These are phyloP conservation scores for Melieria omissa DNA, from an alignment of 2,888 invertebrate genomes.

Conservation along the genomic window DNA sequence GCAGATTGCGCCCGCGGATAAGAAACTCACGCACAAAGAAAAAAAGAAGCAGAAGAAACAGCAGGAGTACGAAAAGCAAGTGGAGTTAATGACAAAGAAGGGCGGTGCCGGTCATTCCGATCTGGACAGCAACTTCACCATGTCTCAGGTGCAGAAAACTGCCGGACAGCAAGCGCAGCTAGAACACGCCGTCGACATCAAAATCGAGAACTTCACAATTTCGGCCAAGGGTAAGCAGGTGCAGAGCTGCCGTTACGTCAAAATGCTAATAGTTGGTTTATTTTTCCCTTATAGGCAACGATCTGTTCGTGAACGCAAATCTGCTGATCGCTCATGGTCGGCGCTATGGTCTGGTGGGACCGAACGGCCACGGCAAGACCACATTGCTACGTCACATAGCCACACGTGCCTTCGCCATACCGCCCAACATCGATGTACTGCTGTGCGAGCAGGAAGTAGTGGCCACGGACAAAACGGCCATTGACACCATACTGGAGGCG, in stretches of 20 bases:
- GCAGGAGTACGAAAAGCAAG: constrained; percentile 87
- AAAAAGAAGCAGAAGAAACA: constrained; percentile 91
- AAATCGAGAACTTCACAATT: constrained; percentile 98
- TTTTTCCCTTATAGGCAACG: constrained; percentile 73
- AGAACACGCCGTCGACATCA: constrained; percentile 96
- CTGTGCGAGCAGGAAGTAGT: constrained; percentile 99
- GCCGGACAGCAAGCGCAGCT: constrained; percentile 81
- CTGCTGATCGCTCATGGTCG: constrained; percentile 92
- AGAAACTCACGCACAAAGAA: constrained; percentile 89
- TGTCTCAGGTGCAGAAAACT: constrained; percentile 83
- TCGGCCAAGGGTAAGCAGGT: constrained; percentile 80
- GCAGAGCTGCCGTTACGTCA: background rate
- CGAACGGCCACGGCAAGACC: constrained; percentile 99
- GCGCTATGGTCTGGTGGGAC: constrained; percentile 97
- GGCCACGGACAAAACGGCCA: constrained; percentile 92
- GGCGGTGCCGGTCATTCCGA: constrained; percentile 91
- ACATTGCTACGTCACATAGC: constrained; percentile 94
- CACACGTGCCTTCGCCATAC: constrained; percentile 89
- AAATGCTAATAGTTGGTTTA: background rate
- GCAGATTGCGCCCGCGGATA: constrained; percentile 67
- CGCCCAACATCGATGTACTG: constrained; percentile 93
- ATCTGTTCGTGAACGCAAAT: constrained; percentile 95
- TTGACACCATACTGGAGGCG: constrained; percentile 91
- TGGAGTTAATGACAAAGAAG: constrained; percentile 86
- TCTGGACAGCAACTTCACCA: constrained; percentile 92